Evolutionary conservation across 2,113 vertebrate genomes (phyloP), one percentile per base, ranked within the genome.

Genomic region (Speoplatyrhinus poulsoni): DNA sequence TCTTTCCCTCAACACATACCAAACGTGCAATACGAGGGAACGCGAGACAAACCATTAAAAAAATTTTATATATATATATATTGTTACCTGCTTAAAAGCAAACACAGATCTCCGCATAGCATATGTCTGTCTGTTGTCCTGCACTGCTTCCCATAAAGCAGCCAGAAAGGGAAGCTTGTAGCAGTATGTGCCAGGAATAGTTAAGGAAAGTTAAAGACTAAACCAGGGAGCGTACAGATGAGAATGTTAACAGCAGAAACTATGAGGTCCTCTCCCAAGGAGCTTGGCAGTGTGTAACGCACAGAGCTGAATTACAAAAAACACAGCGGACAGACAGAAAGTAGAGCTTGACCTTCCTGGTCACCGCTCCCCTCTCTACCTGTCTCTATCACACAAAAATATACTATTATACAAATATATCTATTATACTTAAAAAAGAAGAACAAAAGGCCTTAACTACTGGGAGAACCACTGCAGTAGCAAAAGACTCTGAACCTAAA

Each of bases 271-370:
- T 82, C 79, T 87, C 86, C 83, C 87, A 82, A 88, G 85, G 87
- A 86, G 87, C 87, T 90, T 91, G 93, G 93, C 92, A 93, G 92
- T 94, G 93, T 91, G 82, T 87, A 90, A 90, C 86, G 87, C 89
- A 90, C 82, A 69, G 85, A 90, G 88, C 90, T 84, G 85, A 91
- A 83, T 83, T 89, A 85, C 88, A 92, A 89, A 89, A 86, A 88
- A 87, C 85, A 86, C 86, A 82, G 6, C 75, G 85, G 84, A 78
- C 68, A 73, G 74, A 79, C 81, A 81, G 80, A 87, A 83, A 86
- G 79, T 84, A 85, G 69, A 41, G 36, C 5, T 41, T 41, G 36
- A 41, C 36, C 70, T 78, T 19, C 4, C 76, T 73, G 76, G 84
- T 75, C 66, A 69, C 54, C 46, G 69, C 76, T 72, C 79, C 69